phyloP scores from a whole-genome alignment of 2,797 vertebrate species.

The Pipistrellus nathusii region DNA sequence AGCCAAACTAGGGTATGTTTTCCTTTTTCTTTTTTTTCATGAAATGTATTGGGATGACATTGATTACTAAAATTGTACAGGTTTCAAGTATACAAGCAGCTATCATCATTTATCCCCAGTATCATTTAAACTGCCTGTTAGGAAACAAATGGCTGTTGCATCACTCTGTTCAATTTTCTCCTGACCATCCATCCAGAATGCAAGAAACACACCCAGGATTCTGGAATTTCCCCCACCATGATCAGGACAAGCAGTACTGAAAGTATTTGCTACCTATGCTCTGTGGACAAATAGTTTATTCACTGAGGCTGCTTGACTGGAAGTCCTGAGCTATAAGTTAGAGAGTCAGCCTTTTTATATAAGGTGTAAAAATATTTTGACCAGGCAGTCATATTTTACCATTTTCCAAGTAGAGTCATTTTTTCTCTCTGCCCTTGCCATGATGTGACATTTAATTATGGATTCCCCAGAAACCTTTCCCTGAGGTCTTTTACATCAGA shows the following conservation, averaged over 20 bases:
- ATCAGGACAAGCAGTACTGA: background rate
- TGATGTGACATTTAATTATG: slow-evolving; percentile 83
- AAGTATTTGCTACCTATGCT: background rate
- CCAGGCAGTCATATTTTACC: slow-evolving; percentile 54
- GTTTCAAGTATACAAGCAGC: background rate
- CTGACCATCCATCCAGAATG: background rate
- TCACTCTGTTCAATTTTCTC: slow-evolving; percentile 11
- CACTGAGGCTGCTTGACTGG: background rate
- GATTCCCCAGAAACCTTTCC: slow-evolving; percentile 80
- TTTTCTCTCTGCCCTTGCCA: slow-evolving; percentile 61
- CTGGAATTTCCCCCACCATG: background rate
- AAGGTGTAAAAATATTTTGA: slow-evolving; percentile 66
- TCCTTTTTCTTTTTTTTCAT: background rate
- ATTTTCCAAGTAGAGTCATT: slow-evolving; percentile 59
- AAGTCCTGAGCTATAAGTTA: background rate
- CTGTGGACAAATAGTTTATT: background rate
- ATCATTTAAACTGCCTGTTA: slow-evolving; percentile 34
- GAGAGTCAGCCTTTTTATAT: background rate
- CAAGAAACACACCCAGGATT: background rate
- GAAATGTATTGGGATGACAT: background rate
- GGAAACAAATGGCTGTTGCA: background rate
- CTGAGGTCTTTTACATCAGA: slow-evolving; percentile 77
- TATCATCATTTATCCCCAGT: slow-evolving; percentile 16
- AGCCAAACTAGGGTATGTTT: background rate
- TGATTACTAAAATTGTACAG: background rate